Evolutionary conservation across 2,797 vertebrate genomes (phyloP), one percentile per base, ranked within the genome.

Genomic region (Prionace glauca): DNA sequence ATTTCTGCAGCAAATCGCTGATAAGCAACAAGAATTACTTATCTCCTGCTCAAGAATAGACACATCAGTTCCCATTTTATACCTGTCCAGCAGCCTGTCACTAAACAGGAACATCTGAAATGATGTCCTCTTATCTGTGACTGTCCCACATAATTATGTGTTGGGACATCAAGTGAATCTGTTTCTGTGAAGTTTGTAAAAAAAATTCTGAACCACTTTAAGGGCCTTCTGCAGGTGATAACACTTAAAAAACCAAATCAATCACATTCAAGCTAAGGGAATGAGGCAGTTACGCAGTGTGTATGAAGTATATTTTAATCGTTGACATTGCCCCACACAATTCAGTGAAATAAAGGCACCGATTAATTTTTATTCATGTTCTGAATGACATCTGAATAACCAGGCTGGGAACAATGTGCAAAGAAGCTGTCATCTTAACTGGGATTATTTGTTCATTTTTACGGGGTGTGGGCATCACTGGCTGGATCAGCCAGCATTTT

Each of bases 61-160:
- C 26, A 20, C 71, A 77, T 95, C 93, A 77, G 41, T 95, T 95
- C 71, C 71, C 71, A 95, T 95, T 95, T 77, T 95, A 94, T 95
- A 65, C 69, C 69, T 60, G 93, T 74, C 45, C 50, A 74, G 71
- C 71, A 95, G 50, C 45, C 93, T 95, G 93, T 95, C 71, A 77
- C 93, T 95, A 36, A 74, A 77, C 71, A 95, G 45, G 93, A 95
- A 74, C 69, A 77, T 77, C 72, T 95, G 93, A 95, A 95, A 95
- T 95, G 71, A 95, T 95, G 93, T 72, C 16, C 36, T 50, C 71
- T 95, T 95, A 77, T 95, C 93, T 95, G 69, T 95, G 93, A 32
- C 71, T 74, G 41, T 77, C 93, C 93, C 69, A 56, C 71, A 95
- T 72, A 74, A 95, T 95, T 95, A 74, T 72, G 72, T 77, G 71